phyloP scores from a whole-genome alignment of 92 coral and sea anemone species.

The Epizoanthus rinbou region DNA sequence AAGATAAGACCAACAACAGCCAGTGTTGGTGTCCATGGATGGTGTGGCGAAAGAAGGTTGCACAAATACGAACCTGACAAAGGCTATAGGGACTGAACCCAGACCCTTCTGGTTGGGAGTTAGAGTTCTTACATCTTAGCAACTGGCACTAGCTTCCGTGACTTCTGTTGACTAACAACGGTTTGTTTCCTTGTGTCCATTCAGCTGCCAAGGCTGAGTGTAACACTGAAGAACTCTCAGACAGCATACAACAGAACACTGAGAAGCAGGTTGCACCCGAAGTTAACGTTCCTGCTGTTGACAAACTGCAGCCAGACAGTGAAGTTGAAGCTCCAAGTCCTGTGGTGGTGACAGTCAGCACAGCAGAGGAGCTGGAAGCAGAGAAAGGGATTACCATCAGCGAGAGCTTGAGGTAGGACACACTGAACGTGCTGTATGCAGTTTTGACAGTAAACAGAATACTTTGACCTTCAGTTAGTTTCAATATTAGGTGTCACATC shows the following conservation, averaged over 20 bases:
- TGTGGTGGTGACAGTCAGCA: slow-evolving; percentile 70
- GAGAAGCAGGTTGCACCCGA: slow-evolving; percentile 18
- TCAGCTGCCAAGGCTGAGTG: slow-evolving; percentile 1
- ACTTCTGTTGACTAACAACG: too few species aligned
- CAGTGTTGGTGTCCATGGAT: too few species aligned
- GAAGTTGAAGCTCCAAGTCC: slow-evolving; percentile 49
- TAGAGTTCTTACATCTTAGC: not conserved
- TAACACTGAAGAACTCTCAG: not conserved
- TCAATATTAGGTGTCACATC: too few species aligned
- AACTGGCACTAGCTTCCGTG: not conserved
- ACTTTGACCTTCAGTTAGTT: too few species aligned
- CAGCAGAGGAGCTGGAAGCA: slow-evolving; percentile 55
- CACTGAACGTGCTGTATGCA: not conserved
- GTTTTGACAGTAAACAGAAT: too few species aligned
- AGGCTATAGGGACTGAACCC: too few species aligned
- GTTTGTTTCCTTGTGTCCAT: too few species aligned
- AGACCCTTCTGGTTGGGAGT: not conserved
- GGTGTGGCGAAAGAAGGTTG: too few species aligned
- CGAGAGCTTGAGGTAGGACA: slow-evolving; percentile 88
- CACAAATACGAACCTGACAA: too few species aligned
- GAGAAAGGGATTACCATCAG: slow-evolving; percentile 72
- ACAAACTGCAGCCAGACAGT: slow-evolving; percentile 12
- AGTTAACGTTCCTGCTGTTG: not conserved
- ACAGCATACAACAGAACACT: not conserved
- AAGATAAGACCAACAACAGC: too few species aligned